These are phyloP conservation scores for Achroia grisella DNA, from an alignment of 1,140 invertebrate genomes.

Conservation along the genomic window DNA sequence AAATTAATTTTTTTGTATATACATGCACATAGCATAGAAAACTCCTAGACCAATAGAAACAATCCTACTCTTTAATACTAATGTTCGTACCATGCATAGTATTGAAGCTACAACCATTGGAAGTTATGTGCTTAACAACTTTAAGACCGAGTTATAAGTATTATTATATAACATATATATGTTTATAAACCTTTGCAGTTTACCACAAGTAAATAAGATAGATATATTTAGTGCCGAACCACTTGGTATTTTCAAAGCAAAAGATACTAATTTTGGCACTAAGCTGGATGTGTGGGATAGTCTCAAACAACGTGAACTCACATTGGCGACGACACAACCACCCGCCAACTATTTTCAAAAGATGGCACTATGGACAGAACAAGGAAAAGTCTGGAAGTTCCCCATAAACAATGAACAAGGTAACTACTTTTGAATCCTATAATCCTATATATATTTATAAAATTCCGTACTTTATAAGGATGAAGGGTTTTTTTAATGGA, in stretches of 20 bases:
- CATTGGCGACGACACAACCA: slow-evolving; percentile 77
- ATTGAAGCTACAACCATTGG: too few species aligned
- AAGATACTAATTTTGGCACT: slow-evolving; percentile 51
- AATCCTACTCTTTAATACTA: too few species aligned
- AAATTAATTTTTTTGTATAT: too few species aligned
- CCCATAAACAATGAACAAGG: slow-evolving; percentile 98
- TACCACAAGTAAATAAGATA: slow-evolving; percentile 25
- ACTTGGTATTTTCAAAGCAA: slow-evolving; percentile 75
- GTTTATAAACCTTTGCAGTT: slow-evolving; percentile 15
- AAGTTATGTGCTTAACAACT: too few species aligned
- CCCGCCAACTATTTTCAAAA: slow-evolving; percentile 94
- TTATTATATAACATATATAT: too few species aligned
- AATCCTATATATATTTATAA: neutral
- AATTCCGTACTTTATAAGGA: too few species aligned
- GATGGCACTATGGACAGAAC: slow-evolving; percentile 94
- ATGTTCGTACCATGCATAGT: too few species aligned
- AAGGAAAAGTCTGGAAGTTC: slow-evolving; percentile 97
- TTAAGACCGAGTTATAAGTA: too few species aligned
- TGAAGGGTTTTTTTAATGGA: too few species aligned
- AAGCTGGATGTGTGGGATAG: slow-evolving; percentile 80
- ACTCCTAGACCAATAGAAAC: too few species aligned
- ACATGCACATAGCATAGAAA: too few species aligned
- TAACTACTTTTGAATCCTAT: slow-evolving; percentile 38
- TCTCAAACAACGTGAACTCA: slow-evolving; percentile 78
- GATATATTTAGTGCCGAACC: slow-evolving; percentile 74